These are phyloP conservation scores for Smutsia temminckii DNA, from an alignment of 2,797 vertebrate genomes.

Conservation along the genomic window DNA sequence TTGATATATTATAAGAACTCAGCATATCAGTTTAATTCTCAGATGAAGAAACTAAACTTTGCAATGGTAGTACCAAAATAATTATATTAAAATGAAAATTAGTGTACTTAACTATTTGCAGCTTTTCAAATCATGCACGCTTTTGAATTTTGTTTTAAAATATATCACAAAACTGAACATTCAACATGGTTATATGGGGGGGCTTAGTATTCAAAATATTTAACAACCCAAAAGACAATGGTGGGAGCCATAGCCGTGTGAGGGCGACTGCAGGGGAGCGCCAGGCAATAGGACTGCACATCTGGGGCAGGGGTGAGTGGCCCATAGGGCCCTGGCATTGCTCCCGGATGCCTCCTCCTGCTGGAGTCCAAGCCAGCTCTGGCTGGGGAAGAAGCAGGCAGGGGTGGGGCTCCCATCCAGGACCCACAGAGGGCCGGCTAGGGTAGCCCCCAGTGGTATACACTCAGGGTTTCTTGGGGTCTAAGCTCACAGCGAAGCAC, in stretches of 20 bases:
- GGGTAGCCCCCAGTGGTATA: background rate
- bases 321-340: background rate
- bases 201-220: background rate
- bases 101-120: background rate
- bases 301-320: background rate
- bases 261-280: background rate
- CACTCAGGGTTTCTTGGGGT: background rate
- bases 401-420: rapidly evolving
- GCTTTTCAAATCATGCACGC: background rate
- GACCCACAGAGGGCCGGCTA: background rate
- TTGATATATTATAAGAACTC: background rate
- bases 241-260: background rate
- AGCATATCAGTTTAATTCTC: background rate
- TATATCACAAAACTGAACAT: background rate
- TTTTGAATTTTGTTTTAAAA: background rate
- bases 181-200: background rate
- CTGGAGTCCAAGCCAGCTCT: background rate
- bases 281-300: background rate
- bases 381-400: background rate
- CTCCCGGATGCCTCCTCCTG: background rate
- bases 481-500: background rate
- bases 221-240: background rate
- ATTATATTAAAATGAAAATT: constrained; percentile 15
- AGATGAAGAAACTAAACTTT: background rate
- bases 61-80: background rate